These are phyloP conservation scores for Oncorhynchus mykiss DNA, from an alignment of 2,113 vertebrate species.

Conservation along the genomic window DNA sequence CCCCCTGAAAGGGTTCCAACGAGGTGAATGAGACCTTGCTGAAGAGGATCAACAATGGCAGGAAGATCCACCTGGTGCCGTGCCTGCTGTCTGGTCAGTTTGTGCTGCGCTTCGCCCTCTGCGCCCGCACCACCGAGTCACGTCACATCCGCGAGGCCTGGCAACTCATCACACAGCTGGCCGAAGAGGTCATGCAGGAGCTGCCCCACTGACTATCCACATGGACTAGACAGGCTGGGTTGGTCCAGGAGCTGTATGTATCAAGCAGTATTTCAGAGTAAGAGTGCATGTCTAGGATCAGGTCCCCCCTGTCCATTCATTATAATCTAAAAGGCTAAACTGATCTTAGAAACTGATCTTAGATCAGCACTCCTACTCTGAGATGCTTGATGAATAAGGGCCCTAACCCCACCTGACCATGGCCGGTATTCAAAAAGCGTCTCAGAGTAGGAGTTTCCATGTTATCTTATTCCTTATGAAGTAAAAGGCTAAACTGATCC, in stretches of 20 bases:
- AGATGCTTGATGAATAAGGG: too few species aligned
- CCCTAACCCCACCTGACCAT: too few species aligned
- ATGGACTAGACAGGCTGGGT: conserved; percentile 22
- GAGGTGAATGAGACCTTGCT: conserved; percentile 84
- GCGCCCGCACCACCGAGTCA: conserved; percentile 78
- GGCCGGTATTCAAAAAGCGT: too few species aligned
- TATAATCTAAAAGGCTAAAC: too few species aligned
- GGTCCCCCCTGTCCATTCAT: neutral
- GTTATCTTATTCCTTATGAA: too few species aligned
- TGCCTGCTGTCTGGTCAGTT: conserved; percentile 82
- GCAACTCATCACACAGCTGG: conserved; percentile 82
- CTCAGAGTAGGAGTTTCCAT: too few species aligned
- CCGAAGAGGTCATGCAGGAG: conserved; percentile 75
- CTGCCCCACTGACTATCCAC: conserved; percentile 36
- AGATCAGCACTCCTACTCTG: too few species aligned
- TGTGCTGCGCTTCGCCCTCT: conserved; percentile 88
- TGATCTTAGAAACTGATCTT: neutral
- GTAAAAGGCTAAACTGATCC: too few species aligned
- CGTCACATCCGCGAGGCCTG: conserved; percentile 83
- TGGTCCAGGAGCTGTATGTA: neutral
- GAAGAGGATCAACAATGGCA: conserved; percentile 79
- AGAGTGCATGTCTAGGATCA: neutral
- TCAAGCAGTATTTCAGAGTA: neutral
- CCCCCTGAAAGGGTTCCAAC: conserved; percentile 79
- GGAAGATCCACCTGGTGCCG: conserved; percentile 90